phyloP scores from a whole-genome alignment of 2,113 vertebrate genomes.

The Ictidomys tridecemlineatus region DNA sequence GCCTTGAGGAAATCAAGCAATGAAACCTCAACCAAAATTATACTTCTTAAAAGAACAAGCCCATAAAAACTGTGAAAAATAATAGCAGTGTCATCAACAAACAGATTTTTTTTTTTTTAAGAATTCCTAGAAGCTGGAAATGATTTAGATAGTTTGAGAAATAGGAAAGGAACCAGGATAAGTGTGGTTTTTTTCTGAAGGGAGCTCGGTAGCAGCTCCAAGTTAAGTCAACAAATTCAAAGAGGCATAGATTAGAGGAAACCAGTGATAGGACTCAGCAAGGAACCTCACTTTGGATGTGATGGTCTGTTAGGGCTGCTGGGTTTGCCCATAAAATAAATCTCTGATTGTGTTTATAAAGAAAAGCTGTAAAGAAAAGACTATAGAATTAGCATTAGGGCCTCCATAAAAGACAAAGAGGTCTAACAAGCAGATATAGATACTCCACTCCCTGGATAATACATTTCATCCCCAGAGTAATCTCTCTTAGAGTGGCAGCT shows the following conservation, averaged over 20 bases:
- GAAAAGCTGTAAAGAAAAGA: background rate
- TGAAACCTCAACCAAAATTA: background rate
- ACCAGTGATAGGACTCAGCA: background rate
- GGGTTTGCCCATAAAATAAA: background rate
- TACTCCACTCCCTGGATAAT: background rate
- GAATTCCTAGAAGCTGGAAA: slow-evolving; percentile 19
- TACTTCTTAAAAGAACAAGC: background rate
- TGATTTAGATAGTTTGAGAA: slow-evolving; percentile 6
- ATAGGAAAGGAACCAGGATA: background rate
- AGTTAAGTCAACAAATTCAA: background rate
- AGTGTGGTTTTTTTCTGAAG: background rate
- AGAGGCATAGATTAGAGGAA: background rate
- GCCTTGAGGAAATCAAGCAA: background rate
- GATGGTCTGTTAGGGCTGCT: background rate
- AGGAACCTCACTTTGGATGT: background rate
- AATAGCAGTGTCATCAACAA: background rate
- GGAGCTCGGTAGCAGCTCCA: background rate
- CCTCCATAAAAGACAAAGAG: background rate
- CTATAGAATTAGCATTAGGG: background rate
- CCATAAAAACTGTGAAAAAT: background rate
- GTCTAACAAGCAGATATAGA: background rate
- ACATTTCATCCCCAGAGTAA: background rate
- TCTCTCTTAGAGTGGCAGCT: background rate
- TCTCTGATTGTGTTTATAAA: background rate
- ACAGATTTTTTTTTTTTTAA: background rate